Conservation (phyloP, 2,888 invertebrate species). For the Chymomyza amoena region DNA sequence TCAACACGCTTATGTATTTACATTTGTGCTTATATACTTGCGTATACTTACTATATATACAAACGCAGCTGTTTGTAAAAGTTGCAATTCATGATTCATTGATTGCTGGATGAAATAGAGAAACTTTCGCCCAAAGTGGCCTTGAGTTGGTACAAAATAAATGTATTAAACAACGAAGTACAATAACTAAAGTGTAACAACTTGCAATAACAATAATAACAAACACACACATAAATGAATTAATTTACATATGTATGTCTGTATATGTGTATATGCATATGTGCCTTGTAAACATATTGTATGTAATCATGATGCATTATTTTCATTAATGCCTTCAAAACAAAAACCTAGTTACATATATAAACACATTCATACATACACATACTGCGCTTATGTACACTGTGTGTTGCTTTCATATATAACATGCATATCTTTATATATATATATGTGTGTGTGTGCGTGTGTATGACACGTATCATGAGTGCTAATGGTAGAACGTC, state of each 20-base stretch:
- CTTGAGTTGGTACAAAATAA: neutral
- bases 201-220: neutral
- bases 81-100: too few relatives aligned
- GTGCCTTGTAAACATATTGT: neutral
- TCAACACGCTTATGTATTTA: too few relatives aligned
- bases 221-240: too few relatives aligned
- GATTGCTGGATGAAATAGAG: neutral
- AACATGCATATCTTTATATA: slow-evolving; percentile 6
- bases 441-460: neutral
- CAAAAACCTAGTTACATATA: neutral
- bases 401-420: neutral
- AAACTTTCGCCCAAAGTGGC: neutral
- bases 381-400: neutral
- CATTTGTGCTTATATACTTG: neutral
- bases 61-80: neutral
- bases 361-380: neutral
- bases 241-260: neutral
- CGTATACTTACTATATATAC: neutral
- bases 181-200: neutral
- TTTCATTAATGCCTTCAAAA: neutral
- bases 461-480: neutral
- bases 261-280: neutral
- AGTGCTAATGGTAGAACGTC: neutral
- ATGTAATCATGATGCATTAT: neutral
- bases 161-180: too few relatives aligned